phyloP scores from a whole-genome alignment of 1,140 invertebrate species.

The Leptopilina clavipes region DNA sequence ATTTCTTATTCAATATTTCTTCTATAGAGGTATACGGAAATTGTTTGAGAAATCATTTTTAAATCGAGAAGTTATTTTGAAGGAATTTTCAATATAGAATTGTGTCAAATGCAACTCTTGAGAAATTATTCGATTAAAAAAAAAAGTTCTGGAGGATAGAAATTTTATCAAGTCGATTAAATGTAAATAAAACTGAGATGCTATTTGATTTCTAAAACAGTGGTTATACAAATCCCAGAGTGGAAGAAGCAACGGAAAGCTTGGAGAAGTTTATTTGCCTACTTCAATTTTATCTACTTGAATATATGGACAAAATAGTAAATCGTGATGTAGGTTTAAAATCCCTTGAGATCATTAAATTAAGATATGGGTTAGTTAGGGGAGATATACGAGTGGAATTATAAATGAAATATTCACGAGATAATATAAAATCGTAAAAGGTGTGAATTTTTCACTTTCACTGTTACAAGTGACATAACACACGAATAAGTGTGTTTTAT shows the following conservation, averaged over 20 bases:
- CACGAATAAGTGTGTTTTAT: too few relatives aligned
- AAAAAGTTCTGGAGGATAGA: neutral
- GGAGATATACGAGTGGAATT: neutral
- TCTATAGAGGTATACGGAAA: too few relatives aligned
- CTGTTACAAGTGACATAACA: neutral
- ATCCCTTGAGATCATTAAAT: neutral
- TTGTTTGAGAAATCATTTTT: too few relatives aligned
- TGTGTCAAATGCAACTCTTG: neutral
- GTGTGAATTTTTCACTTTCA: neutral
- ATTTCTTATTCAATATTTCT: too few relatives aligned
- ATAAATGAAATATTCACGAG: neutral
- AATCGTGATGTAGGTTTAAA: neutral
- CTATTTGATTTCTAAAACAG: neutral
- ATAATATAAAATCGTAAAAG: neutral
- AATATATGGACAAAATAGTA: neutral
- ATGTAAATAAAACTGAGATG: too few relatives aligned
- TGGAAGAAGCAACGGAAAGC: neutral
- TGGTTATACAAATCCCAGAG: neutral
- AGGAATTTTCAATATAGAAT: neutral
- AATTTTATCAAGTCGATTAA: constrained; percentile 11
- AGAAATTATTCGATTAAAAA: neutral
- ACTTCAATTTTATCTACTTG: neutral
- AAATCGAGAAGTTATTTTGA: neutral
- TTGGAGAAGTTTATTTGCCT: neutral
- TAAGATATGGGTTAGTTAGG: neutral